Evolutionary conservation across 2,888 invertebrate species (phyloP), one percentile per base, ranked within the genome.

Genomic region (Cephus spinipes): DNA sequence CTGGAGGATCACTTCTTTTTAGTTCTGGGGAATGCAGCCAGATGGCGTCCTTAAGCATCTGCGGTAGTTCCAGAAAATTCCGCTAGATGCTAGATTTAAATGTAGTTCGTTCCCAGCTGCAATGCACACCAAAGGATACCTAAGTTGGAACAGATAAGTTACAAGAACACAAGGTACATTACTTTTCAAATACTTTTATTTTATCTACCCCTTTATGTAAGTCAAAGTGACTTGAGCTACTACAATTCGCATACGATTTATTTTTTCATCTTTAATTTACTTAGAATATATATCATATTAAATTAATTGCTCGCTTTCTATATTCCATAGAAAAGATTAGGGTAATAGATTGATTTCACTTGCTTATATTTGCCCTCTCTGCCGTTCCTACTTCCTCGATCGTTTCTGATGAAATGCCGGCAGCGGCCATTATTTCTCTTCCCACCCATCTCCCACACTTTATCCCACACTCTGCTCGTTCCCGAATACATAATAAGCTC

Each of bases 181-280:
- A 69, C 81, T 88, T 85, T 77, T 84, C 80, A 74, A 83, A 84
- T 84, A 79, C 85, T 90, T 88, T 90, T 89, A 85, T 87, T 88
- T 88, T 86, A 84, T 87, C 90, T 91, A 90, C 89, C 88, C 86
- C 84, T 87, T 88, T 88, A 90, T 68, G 82, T 89, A 88, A 89
- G 88, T 87, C 83, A 84, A 87, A 89, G 88, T 88, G 36, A 36
- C 86, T 88, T 88, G 87, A 88, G 84, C 89, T 86, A 88, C 90
- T 91, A 91, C 90, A 89, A 86, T 90, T 88, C 86, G 83, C 86
- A 81, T 89, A 89, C 87, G 84, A 86, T 88, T 89, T 85, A 36
- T 36, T 36, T 36, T 15, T 36, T 36, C 36, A 36, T 36, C 36
- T 36, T 85, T 87, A 87, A 87, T 87, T 88, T 86, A 88, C 85